These are phyloP conservation scores for Daubentonia madagascariensis DNA, from an alignment of 2,113 vertebrate species.

Conservation along the genomic window DNA sequence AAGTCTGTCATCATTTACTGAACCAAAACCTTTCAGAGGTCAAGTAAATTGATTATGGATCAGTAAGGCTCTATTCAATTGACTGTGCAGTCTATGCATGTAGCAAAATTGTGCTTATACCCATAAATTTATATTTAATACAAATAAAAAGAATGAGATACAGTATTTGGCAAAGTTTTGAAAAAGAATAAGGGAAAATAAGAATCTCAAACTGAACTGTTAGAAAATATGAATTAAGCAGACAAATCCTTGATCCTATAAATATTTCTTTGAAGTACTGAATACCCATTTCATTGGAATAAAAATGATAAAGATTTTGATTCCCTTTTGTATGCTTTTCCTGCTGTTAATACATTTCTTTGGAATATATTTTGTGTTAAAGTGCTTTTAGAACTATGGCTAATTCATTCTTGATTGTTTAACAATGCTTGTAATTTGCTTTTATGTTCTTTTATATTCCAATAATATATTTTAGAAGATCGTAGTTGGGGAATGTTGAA, in stretches of 20 bases:
- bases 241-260: not conserved
- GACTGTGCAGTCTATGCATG: too few relatives aligned
- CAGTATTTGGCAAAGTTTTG: not conserved
- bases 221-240: not conserved
- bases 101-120: too few relatives aligned
- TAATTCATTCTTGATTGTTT: not conserved
- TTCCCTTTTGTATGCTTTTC: not conserved
- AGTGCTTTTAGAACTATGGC: not conserved
- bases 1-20: not conserved
- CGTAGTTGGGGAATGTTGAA: not conserved
- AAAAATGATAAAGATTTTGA: not conserved
- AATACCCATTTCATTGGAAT: not conserved
- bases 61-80: not conserved
- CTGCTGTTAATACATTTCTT: not conserved
- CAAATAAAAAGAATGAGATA: not conserved
- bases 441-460: not conserved
- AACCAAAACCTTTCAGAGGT: not conserved
- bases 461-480: not conserved
- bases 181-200: not conserved
- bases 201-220: not conserved
- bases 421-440: not conserved
- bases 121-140: too few relatives aligned
- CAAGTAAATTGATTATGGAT: not conserved
- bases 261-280: not conserved
- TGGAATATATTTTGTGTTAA: not conserved